A percentile compares a stretch with the other conserved stretches of the same genome.
Evolutionary conservation across 2,888 invertebrate genomes (phyloP).

Genomic region (Lasioglossum lativentre): DNA sequence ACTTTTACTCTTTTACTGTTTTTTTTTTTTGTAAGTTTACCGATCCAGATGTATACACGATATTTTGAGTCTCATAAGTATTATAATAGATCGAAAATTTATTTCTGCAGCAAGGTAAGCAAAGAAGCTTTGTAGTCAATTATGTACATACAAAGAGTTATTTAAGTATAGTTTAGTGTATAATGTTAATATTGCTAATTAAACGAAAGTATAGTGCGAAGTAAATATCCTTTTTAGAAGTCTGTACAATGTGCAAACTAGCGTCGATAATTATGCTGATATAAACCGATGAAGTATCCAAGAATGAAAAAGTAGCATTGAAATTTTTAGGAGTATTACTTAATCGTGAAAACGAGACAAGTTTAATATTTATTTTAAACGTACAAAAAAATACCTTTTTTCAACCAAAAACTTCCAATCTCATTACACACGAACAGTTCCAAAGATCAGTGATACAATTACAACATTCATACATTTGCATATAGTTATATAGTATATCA

Average conservation of each 20-base stretch:
- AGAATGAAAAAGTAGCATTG: background rate
- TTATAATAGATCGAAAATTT: conserved; percentile 41
- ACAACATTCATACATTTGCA: conserved; percentile 45
- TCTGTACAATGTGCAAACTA: conserved; percentile 11
- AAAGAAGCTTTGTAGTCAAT: conserved; percentile 76
- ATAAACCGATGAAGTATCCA: background rate
- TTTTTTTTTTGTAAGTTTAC: conserved; percentile 24
- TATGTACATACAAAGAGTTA: conserved; percentile 77
- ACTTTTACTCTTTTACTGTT: background rate
- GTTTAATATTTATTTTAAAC: conserved; percentile 43
- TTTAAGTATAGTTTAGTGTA: conserved; percentile 62
- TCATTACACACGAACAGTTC: conserved; percentile 1
- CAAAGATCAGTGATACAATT: conserved; percentile 23
- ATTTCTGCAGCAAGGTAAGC: conserved; percentile 57
- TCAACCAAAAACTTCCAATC: conserved; percentile 5
- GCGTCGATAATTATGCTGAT: background rate
- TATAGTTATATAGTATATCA: conserved; percentile 49
- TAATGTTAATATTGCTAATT: conserved; percentile 28
- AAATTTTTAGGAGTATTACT: conserved; percentile 15
- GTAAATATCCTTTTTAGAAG: background rate
- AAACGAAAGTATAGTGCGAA: conserved; percentile 24
- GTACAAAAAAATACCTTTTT: conserved; percentile 20
- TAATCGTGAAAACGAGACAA: conserved; percentile 11
- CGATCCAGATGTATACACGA: background rate
- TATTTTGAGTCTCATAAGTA: conserved; percentile 1